A percentile compares a stretch with the other conserved stretches of the same genome.
Conservation (phyloP, 2,888 invertebrate genomes). For the Ptychoptera contaminata region DNA sequence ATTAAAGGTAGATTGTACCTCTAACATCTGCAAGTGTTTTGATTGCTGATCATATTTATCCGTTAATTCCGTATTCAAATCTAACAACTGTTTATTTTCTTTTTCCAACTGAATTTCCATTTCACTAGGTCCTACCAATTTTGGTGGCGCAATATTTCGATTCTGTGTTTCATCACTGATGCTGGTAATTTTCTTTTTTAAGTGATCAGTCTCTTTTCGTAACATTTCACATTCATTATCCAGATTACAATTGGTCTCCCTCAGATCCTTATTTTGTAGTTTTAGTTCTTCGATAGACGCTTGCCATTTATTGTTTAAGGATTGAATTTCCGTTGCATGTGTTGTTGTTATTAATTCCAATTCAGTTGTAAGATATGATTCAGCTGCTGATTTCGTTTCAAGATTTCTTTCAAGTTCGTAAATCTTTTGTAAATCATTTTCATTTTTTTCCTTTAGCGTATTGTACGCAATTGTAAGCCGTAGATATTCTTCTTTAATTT, state of each 20-base stretch:
- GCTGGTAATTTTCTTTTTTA: slow-evolving; percentile 3
- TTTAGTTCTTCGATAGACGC: neutral
- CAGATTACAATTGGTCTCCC: neutral
- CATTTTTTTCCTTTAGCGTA: slow-evolving; percentile 17
- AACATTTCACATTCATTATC: slow-evolving; percentile 5
- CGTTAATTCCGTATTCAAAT: slow-evolving; percentile 21
- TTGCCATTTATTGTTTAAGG: slow-evolving; percentile 6
- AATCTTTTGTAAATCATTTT: slow-evolving; percentile 24
- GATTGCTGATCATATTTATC: slow-evolving; percentile 14
- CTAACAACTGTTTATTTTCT: slow-evolving; percentile 22
- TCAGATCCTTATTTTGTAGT: neutral
- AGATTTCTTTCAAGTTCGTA: slow-evolving; percentile 23
- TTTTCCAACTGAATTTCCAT: slow-evolving; percentile 16
- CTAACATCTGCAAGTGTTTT: neutral
- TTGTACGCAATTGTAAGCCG: slow-evolving; percentile 18
- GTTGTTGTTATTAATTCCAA: slow-evolving; percentile 17
- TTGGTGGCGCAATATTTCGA: neutral
- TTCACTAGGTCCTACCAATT: neutral
- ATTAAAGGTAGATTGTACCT: neutral
- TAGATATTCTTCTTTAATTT: slow-evolving; percentile 24
- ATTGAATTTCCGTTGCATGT: slow-evolving; percentile 11
- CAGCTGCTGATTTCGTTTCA: slow-evolving; percentile 22
- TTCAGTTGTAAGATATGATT: slow-evolving; percentile 23
- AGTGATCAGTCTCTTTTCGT: neutral
- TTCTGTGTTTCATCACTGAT: neutral